Evolutionary conservation across 2,888 invertebrate genomes (phyloP).

Genomic region (Perdita meconis): DNA sequence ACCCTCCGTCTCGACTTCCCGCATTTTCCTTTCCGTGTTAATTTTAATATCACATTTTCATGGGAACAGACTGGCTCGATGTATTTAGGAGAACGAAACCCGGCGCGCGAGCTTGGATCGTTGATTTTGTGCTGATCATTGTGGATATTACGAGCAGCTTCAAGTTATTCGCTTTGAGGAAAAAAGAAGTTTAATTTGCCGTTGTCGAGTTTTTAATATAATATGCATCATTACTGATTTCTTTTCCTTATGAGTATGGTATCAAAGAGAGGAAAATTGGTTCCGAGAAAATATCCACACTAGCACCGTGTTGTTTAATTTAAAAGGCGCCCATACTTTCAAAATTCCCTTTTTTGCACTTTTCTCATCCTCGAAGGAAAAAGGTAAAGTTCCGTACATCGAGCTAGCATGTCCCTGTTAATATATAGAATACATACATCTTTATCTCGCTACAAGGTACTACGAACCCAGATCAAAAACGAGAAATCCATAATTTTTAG

Average conservation of each 20-base stretch:
- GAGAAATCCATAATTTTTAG: conserved; percentile 54
- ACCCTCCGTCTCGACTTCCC: conserved; percentile 27
- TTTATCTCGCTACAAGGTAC: conserved; percentile 71
- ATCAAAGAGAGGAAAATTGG: too few relatives aligned
- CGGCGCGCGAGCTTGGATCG: conserved; percentile 8
- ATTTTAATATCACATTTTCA: conserved; percentile 76
- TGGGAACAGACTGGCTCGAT: conserved; percentile 75
- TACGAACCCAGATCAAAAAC: conserved; percentile 63
- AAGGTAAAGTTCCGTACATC: conserved; percentile 63
- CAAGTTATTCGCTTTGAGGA: too few relatives aligned
- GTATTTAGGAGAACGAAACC: conserved; percentile 52
- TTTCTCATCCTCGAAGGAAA: conserved; percentile 12
- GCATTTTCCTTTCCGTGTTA: conserved; percentile 64
- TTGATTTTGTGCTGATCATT: not conserved
- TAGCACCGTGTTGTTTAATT: conserved; percentile 2
- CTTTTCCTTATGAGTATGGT: too few relatives aligned
- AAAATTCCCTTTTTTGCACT: not conserved
- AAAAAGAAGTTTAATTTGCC: too few relatives aligned
- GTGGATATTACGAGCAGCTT: too few relatives aligned
- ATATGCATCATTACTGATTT: too few relatives aligned
- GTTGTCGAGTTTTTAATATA: too few relatives aligned
- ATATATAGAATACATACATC: conserved; percentile 73
- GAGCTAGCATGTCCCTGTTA: conserved; percentile 72
- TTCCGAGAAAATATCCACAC: not conserved
- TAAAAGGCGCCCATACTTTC: not conserved